These are phyloP conservation scores for Pocillopora verrucosa DNA, from an alignment of 64 coral and sea anemone genomes.

Conservation along the genomic window DNA sequence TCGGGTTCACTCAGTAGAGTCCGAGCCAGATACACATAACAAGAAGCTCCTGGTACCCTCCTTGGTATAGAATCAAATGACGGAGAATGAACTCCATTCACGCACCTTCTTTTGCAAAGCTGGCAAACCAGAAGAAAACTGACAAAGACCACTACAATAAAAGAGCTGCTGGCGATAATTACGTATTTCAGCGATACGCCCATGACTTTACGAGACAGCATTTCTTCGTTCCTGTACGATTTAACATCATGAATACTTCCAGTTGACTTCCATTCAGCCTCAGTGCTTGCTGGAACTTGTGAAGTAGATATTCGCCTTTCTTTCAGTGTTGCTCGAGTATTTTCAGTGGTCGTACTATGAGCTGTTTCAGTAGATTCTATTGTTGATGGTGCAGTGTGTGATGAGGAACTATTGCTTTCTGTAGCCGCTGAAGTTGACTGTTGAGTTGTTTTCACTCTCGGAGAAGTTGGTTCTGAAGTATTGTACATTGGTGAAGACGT, in stretches of 20 bases:
- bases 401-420: not conserved
- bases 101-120: slow-evolving; percentile 18
- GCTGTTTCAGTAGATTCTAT: too few species aligned
- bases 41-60: not conserved
- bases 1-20: too few species aligned
- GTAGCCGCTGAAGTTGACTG: not conserved
- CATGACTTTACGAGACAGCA: not conserved
- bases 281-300: not conserved
- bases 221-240: not conserved
- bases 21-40: too few species aligned
- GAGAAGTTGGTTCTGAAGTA: too few species aligned
- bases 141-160: not conserved
- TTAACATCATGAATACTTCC: not conserved
- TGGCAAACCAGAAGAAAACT: not conserved
- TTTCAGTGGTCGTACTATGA: not conserved
- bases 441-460: not conserved
- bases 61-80: not conserved
- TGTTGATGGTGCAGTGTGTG: too few species aligned
- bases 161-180: not conserved
- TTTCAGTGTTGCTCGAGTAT: not conserved
- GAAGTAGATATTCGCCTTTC: not conserved
- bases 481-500: too few species aligned
- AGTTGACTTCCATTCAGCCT: not conserved
- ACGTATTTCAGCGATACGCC: slow-evolving; percentile 13
- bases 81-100: not conserved